phyloP scores from a whole-genome alignment of 2,888 invertebrate species.

The Tinea semifulvella region DNA sequence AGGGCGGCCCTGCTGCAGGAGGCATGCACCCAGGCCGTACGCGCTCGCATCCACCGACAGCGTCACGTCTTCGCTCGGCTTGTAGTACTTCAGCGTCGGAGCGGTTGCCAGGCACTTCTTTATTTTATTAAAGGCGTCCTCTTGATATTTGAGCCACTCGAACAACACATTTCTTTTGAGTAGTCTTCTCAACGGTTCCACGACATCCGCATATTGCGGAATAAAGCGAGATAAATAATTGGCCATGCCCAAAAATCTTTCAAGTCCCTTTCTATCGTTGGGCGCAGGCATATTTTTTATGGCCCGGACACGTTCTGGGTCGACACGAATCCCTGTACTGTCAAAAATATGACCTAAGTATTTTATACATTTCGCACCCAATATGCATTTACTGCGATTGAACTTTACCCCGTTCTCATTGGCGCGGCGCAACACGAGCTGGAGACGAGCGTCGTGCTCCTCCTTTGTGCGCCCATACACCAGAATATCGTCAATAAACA shows the following conservation, averaged over 20 bases:
- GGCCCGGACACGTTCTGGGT: no score
- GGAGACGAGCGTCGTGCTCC: conserved; percentile 17
- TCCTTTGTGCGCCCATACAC: conserved; percentile 14
- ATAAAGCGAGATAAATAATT: conserved; percentile 17
- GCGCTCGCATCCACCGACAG: conserved; percentile 18
- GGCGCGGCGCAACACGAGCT: conserved; percentile 12
- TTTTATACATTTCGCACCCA: no score
- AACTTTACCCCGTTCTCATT: no score
- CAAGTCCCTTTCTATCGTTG: no score
- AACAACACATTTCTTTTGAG: conserved; percentile 15
- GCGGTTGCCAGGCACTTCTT: conserved; percentile 9
- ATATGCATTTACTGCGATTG: no score
- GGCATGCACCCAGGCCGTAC: conserved; percentile 16
- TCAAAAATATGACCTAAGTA: no score
- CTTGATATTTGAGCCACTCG: conserved; percentile 13
- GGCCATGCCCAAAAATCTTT: no score
- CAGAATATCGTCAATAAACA: conserved; percentile 15
- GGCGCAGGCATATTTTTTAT: no score
- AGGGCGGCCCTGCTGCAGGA: conserved; percentile 17
- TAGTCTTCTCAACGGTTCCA: conserved; percentile 14
- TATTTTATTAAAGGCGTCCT: conserved; percentile 12
- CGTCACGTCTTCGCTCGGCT: conserved; percentile 13
- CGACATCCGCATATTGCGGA: conserved; percentile 11
- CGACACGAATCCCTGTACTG: no score
- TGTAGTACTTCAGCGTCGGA: conserved; percentile 17